Evolutionary conservation across 2,113 vertebrate genomes (phyloP), one percentile per base, ranked within the genome.

Genomic region (Phasianus colchicus): DNA sequence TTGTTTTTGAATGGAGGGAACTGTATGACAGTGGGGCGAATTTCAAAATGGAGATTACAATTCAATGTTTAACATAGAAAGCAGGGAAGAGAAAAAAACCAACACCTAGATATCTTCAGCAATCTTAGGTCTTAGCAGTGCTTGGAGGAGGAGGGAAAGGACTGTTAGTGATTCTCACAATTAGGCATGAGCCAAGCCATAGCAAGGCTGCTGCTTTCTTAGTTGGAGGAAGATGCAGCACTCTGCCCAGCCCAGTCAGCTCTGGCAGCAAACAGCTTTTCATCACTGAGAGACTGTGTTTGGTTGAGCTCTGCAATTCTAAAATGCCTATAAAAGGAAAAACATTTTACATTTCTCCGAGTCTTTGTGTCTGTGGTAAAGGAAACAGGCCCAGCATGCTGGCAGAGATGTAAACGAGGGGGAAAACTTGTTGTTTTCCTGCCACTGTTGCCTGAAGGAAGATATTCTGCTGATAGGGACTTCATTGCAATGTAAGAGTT

Each of bases 281-380:
- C 42, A 36, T 58, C 13, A 10, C 20, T 12, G 50, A 47, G 9
- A 36, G 29, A 60, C 5, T 18, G 32, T 77, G 67, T 69, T 86
- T 75, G 64, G 65, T 73, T 92, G 61, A 81, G 32, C n/a, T 94
- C 65, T 90, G 30, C 48, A 81, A 48, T 48, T 65, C 69, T 77
- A 78, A 83, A 88, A 96, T 92, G 87, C n/a, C 94, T 83, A 92
- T 94, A 95, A 92, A 97, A 95, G 93, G 95, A 80, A 92, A 94
- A 89, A 34, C 2, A 15, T 43, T 60, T 85, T 86, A 13, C 52
- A 72, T 91, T 91, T 92, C 80, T 90, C 60, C 16, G 32, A 57
- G 69, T 67, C 83, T 88, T 60, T 74, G n/a, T 73, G 42, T n/a
- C 43, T 83, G 50, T 64, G 42, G n/a, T 91, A 80, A 95, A 84